phyloP scores from a whole-genome alignment of 2,113 vertebrate genomes.

The Solea senegalensis region DNA sequence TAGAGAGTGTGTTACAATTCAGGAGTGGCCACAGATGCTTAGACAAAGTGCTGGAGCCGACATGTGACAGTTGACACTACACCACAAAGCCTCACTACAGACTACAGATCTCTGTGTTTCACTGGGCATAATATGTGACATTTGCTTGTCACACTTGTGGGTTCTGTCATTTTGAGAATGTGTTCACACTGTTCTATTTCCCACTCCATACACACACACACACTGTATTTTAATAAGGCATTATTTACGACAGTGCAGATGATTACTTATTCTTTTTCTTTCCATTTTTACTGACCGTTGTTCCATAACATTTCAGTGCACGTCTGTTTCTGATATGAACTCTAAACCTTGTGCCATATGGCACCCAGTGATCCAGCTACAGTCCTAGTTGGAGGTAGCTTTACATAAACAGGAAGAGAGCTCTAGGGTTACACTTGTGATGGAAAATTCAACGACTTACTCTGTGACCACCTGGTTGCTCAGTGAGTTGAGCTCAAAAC shows the following conservation, averaged over 20 bases:
- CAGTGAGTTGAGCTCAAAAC: slow-evolving; percentile 20
- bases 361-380: slow-evolving; percentile 36
- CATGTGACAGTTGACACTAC: slow-evolving; percentile 61
- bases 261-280: background rate
- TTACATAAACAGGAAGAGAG: slow-evolving; percentile 67
- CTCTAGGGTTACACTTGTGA: slow-evolving; percentile 62
- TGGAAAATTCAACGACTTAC: slow-evolving; percentile 66
- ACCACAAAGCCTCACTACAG: slow-evolving; percentile 58
- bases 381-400: slow-evolving; percentile 55
- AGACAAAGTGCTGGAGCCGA: slow-evolving; percentile 24
- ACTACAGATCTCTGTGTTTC: slow-evolving; percentile 58
- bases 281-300: background rate
- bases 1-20: slow-evolving; percentile 19
- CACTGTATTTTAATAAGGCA: background rate
- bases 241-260: background rate
- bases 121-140: slow-evolving; percentile 69
- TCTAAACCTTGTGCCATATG: slow-evolving; percentile 45
- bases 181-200: slow-evolving; percentile 48
- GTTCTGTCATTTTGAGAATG: slow-evolving; percentile 65
- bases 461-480: slow-evolving; percentile 35
- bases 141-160: slow-evolving; percentile 70
- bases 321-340: slow-evolving; percentile 10
- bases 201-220: slow-evolving; percentile 15
- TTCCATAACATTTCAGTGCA: background rate
- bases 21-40: slow-evolving; percentile 23